phyloP scores from a whole-genome alignment of 2,888 invertebrate genomes.

The Eristalinus aeneus region DNA sequence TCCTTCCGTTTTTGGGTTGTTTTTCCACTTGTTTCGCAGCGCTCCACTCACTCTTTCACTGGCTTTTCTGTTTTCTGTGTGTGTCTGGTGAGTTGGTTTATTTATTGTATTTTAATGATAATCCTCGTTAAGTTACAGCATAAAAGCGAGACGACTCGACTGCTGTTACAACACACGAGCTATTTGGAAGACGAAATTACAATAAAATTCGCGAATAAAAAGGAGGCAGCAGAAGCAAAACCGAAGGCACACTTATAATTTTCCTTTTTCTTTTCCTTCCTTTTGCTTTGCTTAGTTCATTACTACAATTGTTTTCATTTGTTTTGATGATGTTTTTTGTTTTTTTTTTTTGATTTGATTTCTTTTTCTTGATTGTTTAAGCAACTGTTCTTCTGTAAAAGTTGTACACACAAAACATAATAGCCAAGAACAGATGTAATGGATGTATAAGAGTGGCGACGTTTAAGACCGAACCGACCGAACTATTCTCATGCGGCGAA shows the following conservation, averaged over 20 bases:
- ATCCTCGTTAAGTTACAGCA: slow-evolving; percentile 61
- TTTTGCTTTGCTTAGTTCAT: slow-evolving; percentile 7
- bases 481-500: slow-evolving; percentile 34
- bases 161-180: slow-evolving; percentile 42
- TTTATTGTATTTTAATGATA: slow-evolving; percentile 63
- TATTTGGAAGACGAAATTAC: slow-evolving; percentile 38
- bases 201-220: slow-evolving; percentile 46
- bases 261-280: not conserved
- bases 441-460: slow-evolving; percentile 15
- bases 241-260: not conserved
- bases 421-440: slow-evolving; percentile 25
- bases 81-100: slow-evolving; percentile 10
- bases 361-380: not conserved
- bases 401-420: slow-evolving; percentile 10
- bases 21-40: slow-evolving; percentile 43
- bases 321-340: slow-evolving; percentile 26
- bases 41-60: slow-evolving; percentile 4
- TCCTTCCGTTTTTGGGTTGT: slow-evolving; percentile 59
- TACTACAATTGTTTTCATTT: slow-evolving; percentile 42
- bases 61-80: slow-evolving; percentile 30
- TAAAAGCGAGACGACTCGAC: slow-evolving; percentile 25
- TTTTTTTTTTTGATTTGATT: no score
- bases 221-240: slow-evolving; percentile 3
- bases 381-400: not conserved
- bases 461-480: not conserved